phyloP scores from a whole-genome alignment of 2,797 vertebrate species.

The Takifugu ocellatus region DNA sequence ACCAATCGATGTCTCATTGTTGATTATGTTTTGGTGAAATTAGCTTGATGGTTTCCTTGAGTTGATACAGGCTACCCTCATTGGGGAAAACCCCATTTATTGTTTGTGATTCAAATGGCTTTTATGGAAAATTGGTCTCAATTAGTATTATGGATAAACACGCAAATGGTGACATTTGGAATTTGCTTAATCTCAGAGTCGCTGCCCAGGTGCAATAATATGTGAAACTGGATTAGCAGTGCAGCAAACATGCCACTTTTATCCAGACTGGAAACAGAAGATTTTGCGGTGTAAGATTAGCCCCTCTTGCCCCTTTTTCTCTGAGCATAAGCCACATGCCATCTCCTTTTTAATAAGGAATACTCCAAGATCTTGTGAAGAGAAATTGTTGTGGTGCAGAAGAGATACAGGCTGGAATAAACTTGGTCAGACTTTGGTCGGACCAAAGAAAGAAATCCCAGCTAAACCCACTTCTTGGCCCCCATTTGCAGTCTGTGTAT shows the following conservation, averaged over 20 bases:
- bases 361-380: neutral
- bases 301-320: neutral
- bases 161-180: neutral
- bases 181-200: slow-evolving; percentile 43
- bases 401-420: no score
- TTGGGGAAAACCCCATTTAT: no score
- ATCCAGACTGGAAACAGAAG: slow-evolving; percentile 21
- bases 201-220: slow-evolving; percentile 40
- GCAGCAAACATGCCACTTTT: slow-evolving; percentile 21
- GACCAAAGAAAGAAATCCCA: neutral
- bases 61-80: no score
- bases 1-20: no score
- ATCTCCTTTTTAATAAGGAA: slow-evolving; percentile 34
- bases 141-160: neutral
- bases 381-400: neutral
- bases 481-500: slow-evolving; percentile 1
- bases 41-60: no score
- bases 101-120: no score
- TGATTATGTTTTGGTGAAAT: no score
- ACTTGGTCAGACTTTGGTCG: neutral
- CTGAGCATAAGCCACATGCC: slow-evolving; percentile 1
- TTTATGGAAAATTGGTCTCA: neutral
- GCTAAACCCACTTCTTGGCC: neutral
- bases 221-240: slow-evolving; percentile 46
- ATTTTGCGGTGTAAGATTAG: neutral